Evolutionary conservation across 35 echinoderm and acorn worm species (phyloP).

Genomic region (Antedon bifida): DNA sequence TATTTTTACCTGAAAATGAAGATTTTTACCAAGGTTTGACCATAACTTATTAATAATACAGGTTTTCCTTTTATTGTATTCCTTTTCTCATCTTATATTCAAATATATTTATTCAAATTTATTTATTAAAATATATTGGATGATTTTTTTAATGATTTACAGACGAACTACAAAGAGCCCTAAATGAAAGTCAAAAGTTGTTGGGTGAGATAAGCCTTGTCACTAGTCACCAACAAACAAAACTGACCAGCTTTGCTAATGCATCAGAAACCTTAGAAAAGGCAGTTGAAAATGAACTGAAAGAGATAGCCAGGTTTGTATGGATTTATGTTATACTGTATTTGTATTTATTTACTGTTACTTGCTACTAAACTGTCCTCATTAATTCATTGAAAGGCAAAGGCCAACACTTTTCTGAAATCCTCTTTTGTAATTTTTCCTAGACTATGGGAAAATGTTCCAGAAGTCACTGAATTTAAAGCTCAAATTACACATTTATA

Average conservation of each 20-base stretch:
- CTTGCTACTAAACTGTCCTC: too few relatives aligned
- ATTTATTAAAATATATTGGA: too few relatives aligned
- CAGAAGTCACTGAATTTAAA: too few relatives aligned
- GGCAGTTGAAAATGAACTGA: constrained; percentile 37
- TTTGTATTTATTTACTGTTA: neutral
- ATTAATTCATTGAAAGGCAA: too few relatives aligned
- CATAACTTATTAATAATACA: neutral
- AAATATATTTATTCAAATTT: too few relatives aligned
- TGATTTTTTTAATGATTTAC: neutral
- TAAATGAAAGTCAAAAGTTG: constrained; percentile 44
- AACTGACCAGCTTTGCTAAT: constrained; percentile 21
- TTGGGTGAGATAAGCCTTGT: constrained; percentile 32
- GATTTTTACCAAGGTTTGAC: constrained; percentile 31
- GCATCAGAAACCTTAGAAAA: constrained; percentile 32
- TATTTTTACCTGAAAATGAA: constrained; percentile 48
- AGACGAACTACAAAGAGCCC: constrained; percentile 25
- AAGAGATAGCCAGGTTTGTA: constrained; percentile 40
- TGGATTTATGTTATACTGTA: neutral
- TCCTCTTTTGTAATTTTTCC: too few relatives aligned
- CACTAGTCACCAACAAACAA: constrained; percentile 25
- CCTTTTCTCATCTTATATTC: neutral
- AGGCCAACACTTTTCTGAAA: too few relatives aligned
- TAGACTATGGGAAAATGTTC: too few relatives aligned
- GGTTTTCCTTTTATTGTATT: too few relatives aligned
- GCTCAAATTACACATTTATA: too few relatives aligned